Evolutionary conservation across 1,140 invertebrate species (phyloP), one percentile per base, ranked within the genome.

Genomic region (Araneus ventricosus): DNA sequence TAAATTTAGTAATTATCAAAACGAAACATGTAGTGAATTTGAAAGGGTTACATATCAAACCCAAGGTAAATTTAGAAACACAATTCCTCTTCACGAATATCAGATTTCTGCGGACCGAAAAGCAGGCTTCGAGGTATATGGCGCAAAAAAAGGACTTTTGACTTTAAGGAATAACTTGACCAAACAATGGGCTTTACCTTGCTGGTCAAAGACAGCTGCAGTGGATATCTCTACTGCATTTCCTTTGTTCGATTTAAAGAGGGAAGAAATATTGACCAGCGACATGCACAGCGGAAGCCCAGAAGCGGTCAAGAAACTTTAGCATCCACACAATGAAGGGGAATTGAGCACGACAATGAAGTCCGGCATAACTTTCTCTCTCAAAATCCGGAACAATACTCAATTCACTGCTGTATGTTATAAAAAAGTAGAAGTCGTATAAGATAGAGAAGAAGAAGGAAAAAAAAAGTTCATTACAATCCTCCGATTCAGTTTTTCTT

Each of bases 231-330:
- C 80, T 27, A 45, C 41, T n/a, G n/a, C 80, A 4, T 10, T n/a
- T 27, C 17, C 22, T 52, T 82, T 52, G 41, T 41, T 45, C 80
- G 37, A 45, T 82, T 82, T 52, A 82, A 82, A 82, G 39, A 45
- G 80, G 41, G 24, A 75, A 75, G 70, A 75, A 34, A 75, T 75
- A 75, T 75, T 75, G 70, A 75, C 70, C 70, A 75, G 27, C 14
- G 70, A 34, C 27, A 14, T 37, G 70, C 80, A 82, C 80, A 45
- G 80, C 37, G 80, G 80, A 45, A 82, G 10, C 41, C 80, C 39
- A 52, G 39, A 82, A 45, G 37, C 80, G 80, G 80, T 82, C 41
- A 41, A 82, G 41, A 82, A 82, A 82, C 80, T 82, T 82, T 52
- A 41, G 22, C 80, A 27, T 82, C 80, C 30, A 20, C 70, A 75